Percentiles rank a stretch among this genome's conserved stretches.
Conservation (phyloP, 2,888 invertebrate species). For the Glyphotaelius pellucidus region DNA sequence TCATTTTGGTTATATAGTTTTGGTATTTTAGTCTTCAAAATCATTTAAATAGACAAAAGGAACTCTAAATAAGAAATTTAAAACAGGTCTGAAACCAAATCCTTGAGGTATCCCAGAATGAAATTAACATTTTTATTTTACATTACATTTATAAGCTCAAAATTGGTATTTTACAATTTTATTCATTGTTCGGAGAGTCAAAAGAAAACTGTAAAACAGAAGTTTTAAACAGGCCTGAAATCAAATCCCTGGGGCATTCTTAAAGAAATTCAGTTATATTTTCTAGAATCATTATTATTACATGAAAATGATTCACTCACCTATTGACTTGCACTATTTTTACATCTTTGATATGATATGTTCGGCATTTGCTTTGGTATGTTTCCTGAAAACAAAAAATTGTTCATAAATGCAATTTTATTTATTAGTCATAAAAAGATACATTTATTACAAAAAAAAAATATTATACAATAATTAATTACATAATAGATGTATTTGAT, state of each 20-base stretch:
- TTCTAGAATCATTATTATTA: not conserved
- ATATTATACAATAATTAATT: no score
- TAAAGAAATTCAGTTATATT: not conserved
- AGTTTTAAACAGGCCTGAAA: not conserved
- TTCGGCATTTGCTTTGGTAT: constrained; percentile 85
- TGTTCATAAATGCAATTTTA: not conserved
- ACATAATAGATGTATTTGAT: no score
- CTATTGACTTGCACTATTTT: constrained; percentile 77
- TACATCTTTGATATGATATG: constrained; percentile 81
- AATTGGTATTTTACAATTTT: no score
- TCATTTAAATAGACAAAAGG: not conserved
- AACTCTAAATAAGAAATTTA: not conserved
- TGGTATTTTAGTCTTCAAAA: not conserved
- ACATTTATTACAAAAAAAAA: no score
- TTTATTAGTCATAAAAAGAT: no score
- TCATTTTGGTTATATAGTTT: no score
- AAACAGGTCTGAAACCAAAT: not conserved
- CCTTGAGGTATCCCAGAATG: not conserved
- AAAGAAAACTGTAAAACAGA: not conserved
- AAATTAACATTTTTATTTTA: not conserved
- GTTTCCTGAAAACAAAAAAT: constrained; percentile 79
- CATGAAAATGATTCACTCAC: constrained; percentile 69
- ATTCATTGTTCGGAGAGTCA: not conserved
- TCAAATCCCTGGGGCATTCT: not conserved
- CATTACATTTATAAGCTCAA: no score